phyloP scores from a whole-genome alignment of 2,888 invertebrate genomes.

The Gerris lacustris region DNA sequence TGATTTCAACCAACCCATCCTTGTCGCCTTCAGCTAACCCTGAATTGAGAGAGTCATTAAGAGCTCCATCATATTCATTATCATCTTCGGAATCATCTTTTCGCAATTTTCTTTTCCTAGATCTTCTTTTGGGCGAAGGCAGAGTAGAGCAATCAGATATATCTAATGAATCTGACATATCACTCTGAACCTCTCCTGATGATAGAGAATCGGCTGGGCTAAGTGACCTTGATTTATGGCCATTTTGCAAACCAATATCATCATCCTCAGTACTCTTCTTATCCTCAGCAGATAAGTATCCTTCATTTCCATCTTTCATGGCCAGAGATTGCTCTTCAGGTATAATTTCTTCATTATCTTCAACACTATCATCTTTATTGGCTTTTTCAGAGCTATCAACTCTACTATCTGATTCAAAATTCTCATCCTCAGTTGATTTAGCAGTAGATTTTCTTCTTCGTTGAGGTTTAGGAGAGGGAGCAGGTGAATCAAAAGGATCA shows the following conservation, averaged over 20 bases:
- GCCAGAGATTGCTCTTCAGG: slow-evolving; percentile 18
- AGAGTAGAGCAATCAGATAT: not conserved
- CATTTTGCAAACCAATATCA: slow-evolving; percentile 17
- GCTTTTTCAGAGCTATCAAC: slow-evolving; percentile 23
- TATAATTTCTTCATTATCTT: slow-evolving; percentile 19
- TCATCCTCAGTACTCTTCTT: slow-evolving; percentile 25
- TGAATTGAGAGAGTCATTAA: slow-evolving; percentile 24
- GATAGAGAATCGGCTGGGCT: slow-evolving; percentile 2
- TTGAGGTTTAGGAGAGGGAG: slow-evolving; percentile 15
- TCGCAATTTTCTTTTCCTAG: slow-evolving; percentile 10
- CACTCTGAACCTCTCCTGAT: not conserved
- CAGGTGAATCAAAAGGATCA: slow-evolving; percentile 16
- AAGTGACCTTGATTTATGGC: not conserved
- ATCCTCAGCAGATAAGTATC: slow-evolving; percentile 16
- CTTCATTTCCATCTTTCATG: slow-evolving; percentile 24
- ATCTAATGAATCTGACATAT: not conserved
- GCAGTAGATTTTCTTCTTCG: slow-evolving; percentile 13
- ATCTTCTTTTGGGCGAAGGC: not conserved
- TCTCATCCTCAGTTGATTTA: slow-evolving; percentile 12
- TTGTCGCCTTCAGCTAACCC: slow-evolving; percentile 26
- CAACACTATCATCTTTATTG: slow-evolving; percentile 16
- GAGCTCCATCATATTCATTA: slow-evolving; percentile 22
- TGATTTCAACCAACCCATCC: slow-evolving; percentile 28
- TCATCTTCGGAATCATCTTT: slow-evolving; percentile 26
- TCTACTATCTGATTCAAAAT: slow-evolving; percentile 18